Evolutionary conservation across 2,113 vertebrate genomes (phyloP), one percentile per base, ranked within the genome.

Genomic region (Zeus faber): DNA sequence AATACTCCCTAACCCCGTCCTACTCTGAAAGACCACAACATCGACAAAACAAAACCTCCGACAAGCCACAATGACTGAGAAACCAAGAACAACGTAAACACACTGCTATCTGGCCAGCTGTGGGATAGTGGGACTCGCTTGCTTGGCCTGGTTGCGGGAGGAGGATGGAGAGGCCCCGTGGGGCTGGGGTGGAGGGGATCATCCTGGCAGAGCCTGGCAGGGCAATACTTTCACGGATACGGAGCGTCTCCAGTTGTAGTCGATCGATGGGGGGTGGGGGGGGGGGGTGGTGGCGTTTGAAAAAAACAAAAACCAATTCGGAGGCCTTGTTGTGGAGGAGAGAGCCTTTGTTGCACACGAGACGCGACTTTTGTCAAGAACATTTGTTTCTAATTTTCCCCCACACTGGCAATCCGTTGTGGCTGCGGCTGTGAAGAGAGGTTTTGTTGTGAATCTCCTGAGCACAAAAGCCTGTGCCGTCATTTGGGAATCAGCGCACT

Each of bases 321-420:
- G 50, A 83, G 71, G 68, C 75, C 75, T 84, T 85, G 81, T 85
- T 85, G 80, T 22, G 61, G 74, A 29, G 39, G 55, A 24, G 29
- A 8, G 3, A 52, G 49, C 72, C 80, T 72, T 72, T 70, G 62
- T 68, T 43, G 40, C 67, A 49, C 26, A 62, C 9, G 22, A 68
- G 69, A 64, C 59, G 11, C 23, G 47, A 48, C 60, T 37, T 77
- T 72, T 55, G 72, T 58, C 31, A 27, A 14, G 48, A 70, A 43
- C 79, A 84, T 85, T 86, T 86, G 81, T 79, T 85, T 85, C 69
- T 73, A 43, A 74, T 86, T 86, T 80, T 58, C 60, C 33, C 18
- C 14, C 14, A 33, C 53, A 63, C 64, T 16, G 49, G 49, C 63
- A 70, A 68, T 66, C 56, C 48, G 25, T 18, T 69, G 77, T 11